Percentiles rank a stretch among this genome's conserved stretches.
Conservation (phyloP, 2,797 vertebrate genomes). For the Helicolenus hilgendorfi region DNA sequence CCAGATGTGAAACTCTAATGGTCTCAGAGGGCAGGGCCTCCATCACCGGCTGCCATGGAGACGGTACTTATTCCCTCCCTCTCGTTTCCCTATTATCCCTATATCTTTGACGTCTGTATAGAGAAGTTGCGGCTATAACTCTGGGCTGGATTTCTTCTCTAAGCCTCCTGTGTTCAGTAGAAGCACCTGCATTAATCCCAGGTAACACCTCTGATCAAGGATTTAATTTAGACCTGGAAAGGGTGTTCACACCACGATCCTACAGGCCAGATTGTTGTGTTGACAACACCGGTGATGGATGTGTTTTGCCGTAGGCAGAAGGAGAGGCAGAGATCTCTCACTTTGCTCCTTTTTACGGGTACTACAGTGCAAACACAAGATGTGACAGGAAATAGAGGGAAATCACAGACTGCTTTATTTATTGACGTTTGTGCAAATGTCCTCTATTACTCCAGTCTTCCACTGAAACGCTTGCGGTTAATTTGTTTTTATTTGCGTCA, state of each 20-base stretch:
- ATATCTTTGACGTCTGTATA: slow-evolving; percentile 55
- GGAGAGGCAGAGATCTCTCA: slow-evolving; percentile 56
- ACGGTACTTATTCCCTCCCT: slow-evolving; percentile 35
- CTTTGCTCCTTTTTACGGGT: slow-evolving; percentile 28
- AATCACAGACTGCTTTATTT: slow-evolving; percentile 42
- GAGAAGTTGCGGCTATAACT: slow-evolving; percentile 50
- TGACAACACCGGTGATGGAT: slow-evolving; percentile 84
- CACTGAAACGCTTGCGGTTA: neutral
- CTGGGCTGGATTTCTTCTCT: slow-evolving; percentile 40
- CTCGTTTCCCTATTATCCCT: slow-evolving; percentile 46
- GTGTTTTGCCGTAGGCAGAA: slow-evolving; percentile 56
- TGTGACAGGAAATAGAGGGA: slow-evolving; percentile 45
- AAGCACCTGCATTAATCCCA: slow-evolving; percentile 84
- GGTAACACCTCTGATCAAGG: slow-evolving; percentile 84
- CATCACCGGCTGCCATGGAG: slow-evolving; percentile 68
- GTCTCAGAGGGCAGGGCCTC: slow-evolving; percentile 45
- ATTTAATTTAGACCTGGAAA: slow-evolving; percentile 84
- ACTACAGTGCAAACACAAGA: slow-evolving; percentile 9
- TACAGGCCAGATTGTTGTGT: slow-evolving; percentile 79
- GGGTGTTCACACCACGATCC: slow-evolving; percentile 65
- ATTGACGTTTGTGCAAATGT: slow-evolving; percentile 48
- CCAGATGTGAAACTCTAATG: slow-evolving; percentile 49
- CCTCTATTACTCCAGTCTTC: neutral
- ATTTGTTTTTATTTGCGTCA: neutral
- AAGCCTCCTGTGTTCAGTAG: slow-evolving; percentile 51